Evolutionary conservation across 2,113 vertebrate genomes (phyloP), one percentile per base, ranked within the genome.

Genomic region (Phalacrocorax carbo): DNA sequence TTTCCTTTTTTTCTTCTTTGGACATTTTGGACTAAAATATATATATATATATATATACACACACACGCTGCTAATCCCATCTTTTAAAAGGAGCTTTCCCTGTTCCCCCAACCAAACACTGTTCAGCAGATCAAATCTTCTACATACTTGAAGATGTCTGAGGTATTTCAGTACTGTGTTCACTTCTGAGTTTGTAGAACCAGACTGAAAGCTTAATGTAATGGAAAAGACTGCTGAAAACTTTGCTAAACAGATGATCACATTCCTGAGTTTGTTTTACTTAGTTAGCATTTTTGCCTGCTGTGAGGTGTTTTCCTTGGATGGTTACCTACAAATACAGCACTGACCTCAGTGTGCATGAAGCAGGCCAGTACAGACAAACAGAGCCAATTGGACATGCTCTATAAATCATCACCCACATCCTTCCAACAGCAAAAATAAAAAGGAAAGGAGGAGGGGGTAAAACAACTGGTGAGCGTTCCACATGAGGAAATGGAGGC

Each of bases 371-470:
- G 91, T 88, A 94, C 96, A 95, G 96, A 95, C 97, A 98, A 98
- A 98, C 96, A 96, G 78, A 97, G 96, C 96, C 97, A 93, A 98
- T 97, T 97, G 97, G 96, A 98, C 93, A 94, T 96, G 96, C 97
- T 97, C 96, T 96, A 97, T 98, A 98, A 98, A 98, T 98, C 98
- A 98, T 98, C 97, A 97, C 96, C 96, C 97, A 95, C 93, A 97
- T 98, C 96, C 97, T 97, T 98, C 96, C 95, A 97, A 96, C 98
- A 98, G 97, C 97, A 97, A 93, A 96, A 96, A 96, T 96, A 91
- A 95, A 97, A 97, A 94, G 84, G 66, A 64, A 70, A 86, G 62
- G 62, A 90, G 80, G 73, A 72, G 72, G 81, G 72, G 42, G 77
- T 92, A 78, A 97, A 98, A 98, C 83, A 96, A 98, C 97, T 96